A percentile compares a stretch with the other conserved stretches of the same genome.
phyloP scores from a whole-genome alignment of 2,113 vertebrate genomes.

The Terrapene triunguis region DNA sequence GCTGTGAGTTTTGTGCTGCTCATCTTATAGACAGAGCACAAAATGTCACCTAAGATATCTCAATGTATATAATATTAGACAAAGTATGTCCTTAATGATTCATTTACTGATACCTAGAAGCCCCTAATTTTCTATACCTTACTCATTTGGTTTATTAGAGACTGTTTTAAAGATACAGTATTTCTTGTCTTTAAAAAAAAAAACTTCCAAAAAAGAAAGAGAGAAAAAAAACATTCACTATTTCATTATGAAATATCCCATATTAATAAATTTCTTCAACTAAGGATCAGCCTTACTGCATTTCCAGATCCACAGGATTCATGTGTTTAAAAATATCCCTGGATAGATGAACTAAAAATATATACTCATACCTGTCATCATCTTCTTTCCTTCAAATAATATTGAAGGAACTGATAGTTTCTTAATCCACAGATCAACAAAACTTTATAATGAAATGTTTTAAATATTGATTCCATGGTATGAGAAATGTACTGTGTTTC shows the following conservation, averaged over 20 bases:
- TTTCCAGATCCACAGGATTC: slow-evolving; percentile 35
- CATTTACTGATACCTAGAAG: neutral
- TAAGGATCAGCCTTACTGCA: slow-evolving; percentile 15
- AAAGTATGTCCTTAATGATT: neutral
- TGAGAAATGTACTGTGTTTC: slow-evolving; percentile 9
- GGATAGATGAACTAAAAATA: neutral
- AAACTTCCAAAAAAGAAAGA: slow-evolving; percentile 4
- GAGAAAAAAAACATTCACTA: neutral
- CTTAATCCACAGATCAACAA: slow-evolving; percentile 35
- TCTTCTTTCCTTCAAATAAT: neutral
- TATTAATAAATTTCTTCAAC: neutral
- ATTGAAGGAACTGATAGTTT: neutral
- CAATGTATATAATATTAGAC: neutral
- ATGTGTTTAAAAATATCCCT: slow-evolving; percentile 32
- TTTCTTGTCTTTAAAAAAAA: neutral
- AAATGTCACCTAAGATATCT: neutral
- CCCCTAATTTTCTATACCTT: neutral
- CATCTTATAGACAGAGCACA: neutral
- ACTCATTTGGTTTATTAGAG: neutral
- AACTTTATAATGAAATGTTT: slow-evolving; percentile 29
- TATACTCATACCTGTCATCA: neutral
- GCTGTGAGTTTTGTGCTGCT: neutral
- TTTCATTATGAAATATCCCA: slow-evolving; percentile 10
- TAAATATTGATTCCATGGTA: neutral
- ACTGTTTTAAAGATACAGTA: neutral